Percentiles rank a stretch among this genome's conserved stretches.
phyloP scores from a whole-genome alignment of 2,113 vertebrate species.

The Diphyllodes magnificus region DNA sequence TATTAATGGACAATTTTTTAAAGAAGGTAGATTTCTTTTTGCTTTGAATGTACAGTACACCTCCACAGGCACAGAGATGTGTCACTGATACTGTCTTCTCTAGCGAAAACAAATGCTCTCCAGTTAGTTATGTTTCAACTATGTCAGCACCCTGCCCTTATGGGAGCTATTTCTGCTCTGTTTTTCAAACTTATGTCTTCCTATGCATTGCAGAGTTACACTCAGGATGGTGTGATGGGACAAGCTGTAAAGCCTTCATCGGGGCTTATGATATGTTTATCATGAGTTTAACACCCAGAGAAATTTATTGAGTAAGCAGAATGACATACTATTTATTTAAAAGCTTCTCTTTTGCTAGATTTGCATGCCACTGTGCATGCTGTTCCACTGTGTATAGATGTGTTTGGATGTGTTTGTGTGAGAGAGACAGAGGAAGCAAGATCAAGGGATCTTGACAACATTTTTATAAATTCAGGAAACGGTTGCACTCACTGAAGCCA shows the following conservation, averaged over 20 bases:
- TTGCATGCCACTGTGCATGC: neutral
- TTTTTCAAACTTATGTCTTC: neutral
- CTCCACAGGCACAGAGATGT: neutral
- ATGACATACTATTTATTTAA: constrained; percentile 16
- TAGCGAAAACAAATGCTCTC: neutral
- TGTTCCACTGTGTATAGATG: neutral
- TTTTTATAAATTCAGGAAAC: constrained; percentile 51
- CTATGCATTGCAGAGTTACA: neutral
- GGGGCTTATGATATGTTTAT: neutral
- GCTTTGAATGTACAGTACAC: neutral
- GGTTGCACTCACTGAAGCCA: constrained; percentile 10
- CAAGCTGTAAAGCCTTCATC: constrained; percentile 14
- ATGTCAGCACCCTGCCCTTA: neutral
- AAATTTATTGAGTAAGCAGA: constrained; percentile 21
- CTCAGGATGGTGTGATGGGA: neutral
- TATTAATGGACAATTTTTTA: neutral
- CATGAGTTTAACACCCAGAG: neutral
- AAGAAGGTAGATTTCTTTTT: neutral
- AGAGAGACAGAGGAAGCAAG: neutral
- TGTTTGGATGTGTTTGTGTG: neutral
- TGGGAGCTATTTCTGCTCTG: neutral
- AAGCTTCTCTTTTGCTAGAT: neutral
- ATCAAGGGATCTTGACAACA: constrained; percentile 26
- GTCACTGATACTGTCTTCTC: neutral
- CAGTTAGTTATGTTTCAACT: neutral